phyloP scores from a whole-genome alignment of 2,113 vertebrate species.

The Oxyruncus cristatus region DNA sequence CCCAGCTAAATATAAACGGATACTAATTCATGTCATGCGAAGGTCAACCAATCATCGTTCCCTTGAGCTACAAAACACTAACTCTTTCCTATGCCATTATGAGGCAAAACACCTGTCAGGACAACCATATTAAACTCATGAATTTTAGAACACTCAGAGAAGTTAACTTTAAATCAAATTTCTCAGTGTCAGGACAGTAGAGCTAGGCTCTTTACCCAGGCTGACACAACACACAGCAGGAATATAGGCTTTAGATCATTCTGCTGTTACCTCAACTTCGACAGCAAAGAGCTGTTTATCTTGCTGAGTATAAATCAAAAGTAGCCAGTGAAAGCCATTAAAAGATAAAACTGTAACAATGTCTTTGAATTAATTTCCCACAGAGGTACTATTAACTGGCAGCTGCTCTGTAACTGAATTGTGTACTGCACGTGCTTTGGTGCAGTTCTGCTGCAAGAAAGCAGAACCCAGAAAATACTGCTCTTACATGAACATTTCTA shows the following conservation, averaged over 20 bases:
- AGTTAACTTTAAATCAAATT: not conserved
- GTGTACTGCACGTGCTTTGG: fast-evolving
- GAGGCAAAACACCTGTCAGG: not conserved
- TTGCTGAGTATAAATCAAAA: not conserved
- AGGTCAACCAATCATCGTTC: not conserved
- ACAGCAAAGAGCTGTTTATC: not conserved
- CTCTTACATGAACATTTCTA: not conserved
- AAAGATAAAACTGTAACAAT: not conserved
- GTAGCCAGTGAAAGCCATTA: not conserved
- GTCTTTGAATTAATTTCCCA: not conserved
- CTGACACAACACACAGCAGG: not conserved
- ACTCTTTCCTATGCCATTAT: not conserved
- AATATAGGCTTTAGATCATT: not conserved
- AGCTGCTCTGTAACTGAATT: not conserved
- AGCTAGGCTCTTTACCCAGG: not conserved
- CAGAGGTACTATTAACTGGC: not conserved
- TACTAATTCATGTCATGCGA: not conserved
- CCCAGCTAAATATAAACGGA: not conserved
- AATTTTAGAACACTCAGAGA: not conserved
- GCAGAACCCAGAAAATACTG: not conserved
- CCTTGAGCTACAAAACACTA: not conserved
- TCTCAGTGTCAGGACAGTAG: not conserved
- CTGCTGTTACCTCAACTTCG: not conserved
- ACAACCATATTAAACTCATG: not conserved
- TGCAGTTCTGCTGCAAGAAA: not conserved